Base-by-base conservation (phyloP, 2,797 vertebrate genomes). In the Phataginus tricuspis region DNA sequence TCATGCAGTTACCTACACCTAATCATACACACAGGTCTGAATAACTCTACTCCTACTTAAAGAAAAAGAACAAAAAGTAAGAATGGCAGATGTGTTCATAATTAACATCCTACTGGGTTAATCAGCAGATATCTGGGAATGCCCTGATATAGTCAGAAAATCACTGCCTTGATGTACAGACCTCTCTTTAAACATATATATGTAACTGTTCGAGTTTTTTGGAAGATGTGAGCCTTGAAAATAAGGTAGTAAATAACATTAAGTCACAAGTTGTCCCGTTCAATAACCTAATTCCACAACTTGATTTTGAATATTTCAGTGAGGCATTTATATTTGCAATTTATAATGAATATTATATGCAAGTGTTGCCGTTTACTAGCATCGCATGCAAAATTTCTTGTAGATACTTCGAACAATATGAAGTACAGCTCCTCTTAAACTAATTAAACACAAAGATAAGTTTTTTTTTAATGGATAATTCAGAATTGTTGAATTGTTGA, bases 31-130 rank as follows among this genome's bases (percentile, higher is more conserved):
- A 92, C 29, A 86, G 31, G n/a, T 97, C 97, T 98, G 98, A 98
- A 97, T 98, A 98, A 98, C 86, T 97, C 96, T 85, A 95, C 78
- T 97, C 91, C 95, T 98, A 98, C 98, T 98, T 98, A 98, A 98
- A 98, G 97, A 97, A 98, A 97, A 97, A 98, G 96, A 98, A 98
- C 97, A 98, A 97, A 98, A 98, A 97, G 90, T 98, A 98, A 98
- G 98, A 98, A 98, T 98, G 97, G 97, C 98, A 98, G 98, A 98
- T 98, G 97, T 98, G 98, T 96, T 96, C 96, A 96, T 98, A 98
- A 98, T 98, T 98, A 98, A 98, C 98, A 98, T 98, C 98, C 98
- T 98, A 98, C 98, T 98, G 98, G 95, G 98, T 98, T 98, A 98
- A 98, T 98, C 98, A 98, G 98, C 93, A 98, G 97, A 98, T 98